Conservation (phyloP, 2,888 invertebrate species). For the Scaptodrosophila latifasciaeformis region DNA sequence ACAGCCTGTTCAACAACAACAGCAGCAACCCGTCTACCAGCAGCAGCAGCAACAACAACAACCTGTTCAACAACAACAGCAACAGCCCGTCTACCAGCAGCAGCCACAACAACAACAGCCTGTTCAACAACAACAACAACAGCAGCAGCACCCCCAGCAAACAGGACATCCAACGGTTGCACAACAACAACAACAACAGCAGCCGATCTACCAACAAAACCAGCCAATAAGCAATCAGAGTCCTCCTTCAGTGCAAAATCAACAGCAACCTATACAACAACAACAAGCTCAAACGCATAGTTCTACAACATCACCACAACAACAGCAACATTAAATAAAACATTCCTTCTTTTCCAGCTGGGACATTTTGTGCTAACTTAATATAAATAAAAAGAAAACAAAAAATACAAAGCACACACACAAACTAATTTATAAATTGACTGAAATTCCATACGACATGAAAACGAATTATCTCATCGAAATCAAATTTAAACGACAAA, state of each 20-base stretch:
- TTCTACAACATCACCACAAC: constrained; percentile 11
- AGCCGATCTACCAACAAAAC: constrained; percentile 41
- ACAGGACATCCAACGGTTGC: constrained; percentile 26
- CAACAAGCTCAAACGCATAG: constrained; percentile 13
- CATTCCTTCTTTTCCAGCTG: constrained; percentile 41
- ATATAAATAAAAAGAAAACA: neutral
- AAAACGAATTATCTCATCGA: constrained; percentile 15
- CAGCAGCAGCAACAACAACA: constrained; percentile 31
- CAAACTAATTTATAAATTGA: constrained; percentile 2
- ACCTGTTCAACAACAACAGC: constrained; percentile 30
- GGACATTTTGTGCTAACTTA: constrained; percentile 16
- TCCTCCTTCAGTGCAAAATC: constrained; percentile 19
- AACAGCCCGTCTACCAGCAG: constrained; percentile 24
- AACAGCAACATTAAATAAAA: constrained; percentile 25
- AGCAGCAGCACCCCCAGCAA: constrained; percentile 25
- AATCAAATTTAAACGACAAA: neutral
- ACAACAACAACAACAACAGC: constrained; percentile 42
- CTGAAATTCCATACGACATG: constrained; percentile 17
- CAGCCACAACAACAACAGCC: constrained; percentile 28
- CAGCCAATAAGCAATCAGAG: constrained; percentile 21
- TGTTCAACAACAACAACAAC: constrained; percentile 31
- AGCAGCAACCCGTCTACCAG: constrained; percentile 26
- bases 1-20: constrained; percentile 27
- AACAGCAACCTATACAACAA: constrained; percentile 29
- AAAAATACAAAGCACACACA: neutral